Conservation (phyloP, 2,113 vertebrate genomes). For the Leiothrix lutea region DNA sequence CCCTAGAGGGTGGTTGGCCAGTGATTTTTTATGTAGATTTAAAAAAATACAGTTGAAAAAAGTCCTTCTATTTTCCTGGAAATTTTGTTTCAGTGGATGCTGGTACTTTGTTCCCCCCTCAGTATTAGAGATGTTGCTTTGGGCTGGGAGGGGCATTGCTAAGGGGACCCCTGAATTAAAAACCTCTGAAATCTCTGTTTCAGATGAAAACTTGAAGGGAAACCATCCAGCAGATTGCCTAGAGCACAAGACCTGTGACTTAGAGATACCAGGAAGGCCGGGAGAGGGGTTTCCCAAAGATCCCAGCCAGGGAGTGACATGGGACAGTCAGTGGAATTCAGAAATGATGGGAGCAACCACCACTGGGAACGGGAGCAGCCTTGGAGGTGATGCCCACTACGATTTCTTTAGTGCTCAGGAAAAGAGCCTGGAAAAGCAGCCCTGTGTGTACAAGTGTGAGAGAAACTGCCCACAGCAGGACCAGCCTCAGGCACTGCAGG, state of each 20-base stretch:
- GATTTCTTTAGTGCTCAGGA: slow-evolving; percentile 20
- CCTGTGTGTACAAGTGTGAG: neutral
- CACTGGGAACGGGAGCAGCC: fast-evolving
- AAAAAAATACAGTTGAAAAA: neutral
- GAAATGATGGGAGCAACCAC: neutral
- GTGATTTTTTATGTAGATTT: neutral
- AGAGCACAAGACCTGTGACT: neutral
- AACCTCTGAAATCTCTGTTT: neutral
- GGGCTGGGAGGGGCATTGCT: neutral
- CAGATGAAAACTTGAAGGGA: neutral
- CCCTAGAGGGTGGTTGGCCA: too few species aligned
- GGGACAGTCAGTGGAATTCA: slow-evolving; percentile 3
- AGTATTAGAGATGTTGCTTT: neutral
- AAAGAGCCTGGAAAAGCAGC: neutral
- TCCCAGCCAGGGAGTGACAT: neutral
- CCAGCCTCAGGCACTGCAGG: neutral
- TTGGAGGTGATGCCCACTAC: neutral
- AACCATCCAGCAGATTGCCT: neutral
- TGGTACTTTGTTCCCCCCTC: neutral
- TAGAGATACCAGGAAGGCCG: neutral
- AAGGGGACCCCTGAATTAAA: neutral
- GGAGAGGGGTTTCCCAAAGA: neutral
- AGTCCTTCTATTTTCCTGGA: neutral
- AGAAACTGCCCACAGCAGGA: neutral
- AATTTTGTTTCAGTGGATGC: neutral